These are phyloP conservation scores for Anorthoa munda DNA, from an alignment of 2,888 invertebrate genomes.

Conservation along the genomic window DNA sequence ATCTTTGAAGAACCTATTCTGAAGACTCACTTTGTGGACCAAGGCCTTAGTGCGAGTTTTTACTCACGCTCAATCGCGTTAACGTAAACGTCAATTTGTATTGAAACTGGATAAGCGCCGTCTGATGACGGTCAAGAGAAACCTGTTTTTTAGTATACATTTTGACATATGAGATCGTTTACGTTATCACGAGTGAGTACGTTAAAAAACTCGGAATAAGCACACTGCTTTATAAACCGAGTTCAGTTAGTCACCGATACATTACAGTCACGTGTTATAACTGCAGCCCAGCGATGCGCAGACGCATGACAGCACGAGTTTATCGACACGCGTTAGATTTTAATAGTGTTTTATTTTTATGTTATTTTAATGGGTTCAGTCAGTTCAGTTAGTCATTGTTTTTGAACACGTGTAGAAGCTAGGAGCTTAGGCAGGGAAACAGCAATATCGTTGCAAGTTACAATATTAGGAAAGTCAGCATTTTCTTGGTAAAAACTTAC, in stretches of 20 bases:
- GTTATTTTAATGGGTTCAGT: constrained; percentile 2
- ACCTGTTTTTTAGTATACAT: no score
- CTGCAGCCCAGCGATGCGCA: constrained; percentile 45
- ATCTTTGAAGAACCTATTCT: no score
- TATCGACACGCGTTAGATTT: constrained; percentile 4
- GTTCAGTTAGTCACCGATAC: constrained; percentile 51
- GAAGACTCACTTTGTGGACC: no score
- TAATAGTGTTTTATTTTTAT: background rate
- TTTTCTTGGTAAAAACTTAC: background rate
- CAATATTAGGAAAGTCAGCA: background rate
- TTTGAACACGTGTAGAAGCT: background rate
- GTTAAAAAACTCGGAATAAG: no score
- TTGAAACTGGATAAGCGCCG: no score
- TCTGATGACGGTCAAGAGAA: no score
- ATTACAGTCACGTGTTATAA: constrained; percentile 47
- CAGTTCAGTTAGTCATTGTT: background rate
- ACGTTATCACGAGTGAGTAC: no score
- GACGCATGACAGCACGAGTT: background rate
- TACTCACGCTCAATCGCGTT: no score
- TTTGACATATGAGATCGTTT: no score
- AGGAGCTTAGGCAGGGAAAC: no score
- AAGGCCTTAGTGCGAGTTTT: no score
- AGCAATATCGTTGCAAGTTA: background rate
- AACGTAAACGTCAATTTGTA: no score
- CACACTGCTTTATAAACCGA: constrained; percentile 51